Conservation (phyloP, 2,113 vertebrate species). For the Serilophus lunatus region DNA sequence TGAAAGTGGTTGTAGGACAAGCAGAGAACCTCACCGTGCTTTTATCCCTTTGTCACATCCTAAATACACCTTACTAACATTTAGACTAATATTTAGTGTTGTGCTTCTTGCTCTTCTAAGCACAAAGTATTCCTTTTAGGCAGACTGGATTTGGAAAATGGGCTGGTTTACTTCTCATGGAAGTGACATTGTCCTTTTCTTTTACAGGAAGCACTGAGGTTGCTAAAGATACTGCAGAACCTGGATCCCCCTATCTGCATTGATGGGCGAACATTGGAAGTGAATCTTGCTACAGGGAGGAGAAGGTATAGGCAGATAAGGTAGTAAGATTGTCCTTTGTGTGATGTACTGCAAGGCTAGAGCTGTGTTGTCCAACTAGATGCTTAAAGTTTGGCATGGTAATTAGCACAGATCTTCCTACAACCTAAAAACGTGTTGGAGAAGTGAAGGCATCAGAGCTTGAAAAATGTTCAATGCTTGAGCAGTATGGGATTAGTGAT, state of each 20-base stretch:
- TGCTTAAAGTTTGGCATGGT: neutral
- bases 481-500: neutral
- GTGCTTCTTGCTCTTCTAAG: neutral
- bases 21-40: neutral
- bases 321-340: neutral
- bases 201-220: slow-evolving; percentile 87
- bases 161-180: neutral
- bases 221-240: slow-evolving; percentile 91
- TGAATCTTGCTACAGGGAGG: slow-evolving; percentile 87
- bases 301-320: slow-evolving; percentile 62
- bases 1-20: neutral
- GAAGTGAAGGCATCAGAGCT: neutral
- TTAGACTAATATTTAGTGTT: neutral
- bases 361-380: neutral
- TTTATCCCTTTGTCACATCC: neutral
- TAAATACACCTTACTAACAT: neutral
- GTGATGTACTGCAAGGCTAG: neutral
- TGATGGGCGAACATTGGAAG: slow-evolving; percentile 89
- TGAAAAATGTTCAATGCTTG: neutral
- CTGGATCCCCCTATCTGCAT: slow-evolving; percentile 88
- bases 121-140: neutral
- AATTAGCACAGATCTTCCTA: neutral
- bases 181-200: neutral
- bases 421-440: neutral
- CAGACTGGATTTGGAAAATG: neutral